Percentiles rank a stretch among this genome's conserved stretches.
Conservation (phyloP, 23 tunicate species). For the Styela clava region DNA sequence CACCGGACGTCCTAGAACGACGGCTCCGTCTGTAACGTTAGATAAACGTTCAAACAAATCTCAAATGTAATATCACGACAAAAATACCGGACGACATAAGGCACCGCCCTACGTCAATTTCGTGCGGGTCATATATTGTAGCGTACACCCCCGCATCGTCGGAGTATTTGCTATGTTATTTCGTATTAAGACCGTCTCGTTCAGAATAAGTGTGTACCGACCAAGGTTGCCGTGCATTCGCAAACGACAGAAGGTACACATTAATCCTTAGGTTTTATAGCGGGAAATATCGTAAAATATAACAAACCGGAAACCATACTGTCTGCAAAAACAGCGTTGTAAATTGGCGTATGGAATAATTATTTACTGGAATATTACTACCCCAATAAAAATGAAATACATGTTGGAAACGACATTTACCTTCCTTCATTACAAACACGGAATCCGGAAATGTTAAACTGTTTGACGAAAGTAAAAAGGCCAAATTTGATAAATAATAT, state of each 20-base stretch:
- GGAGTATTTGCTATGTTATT: too few relatives aligned
- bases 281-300: background rate
- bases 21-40: background rate
- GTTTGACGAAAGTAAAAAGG: too few relatives aligned
- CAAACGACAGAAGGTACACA: background rate
- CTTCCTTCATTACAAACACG: too few relatives aligned
- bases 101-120: background rate
- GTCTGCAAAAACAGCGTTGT: background rate
- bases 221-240: background rate
- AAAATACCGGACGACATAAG: background rate
- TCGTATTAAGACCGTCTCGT: too few relatives aligned
- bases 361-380: too few relatives aligned
- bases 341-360: background rate
- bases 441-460: too few relatives aligned
- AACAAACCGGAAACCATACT: background rate
- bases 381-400: too few relatives aligned
- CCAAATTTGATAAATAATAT: too few relatives aligned
- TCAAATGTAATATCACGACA: background rate
- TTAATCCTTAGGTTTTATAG: background rate
- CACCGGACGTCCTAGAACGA: background rate
- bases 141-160: background rate
- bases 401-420: too few relatives aligned
- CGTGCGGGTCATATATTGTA: background rate
- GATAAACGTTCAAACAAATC: background rate
- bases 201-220: background rate